These are phyloP conservation scores for Mesochorus sp. DNA, from an alignment of 2,888 invertebrate species.

Conservation along the genomic window DNA sequence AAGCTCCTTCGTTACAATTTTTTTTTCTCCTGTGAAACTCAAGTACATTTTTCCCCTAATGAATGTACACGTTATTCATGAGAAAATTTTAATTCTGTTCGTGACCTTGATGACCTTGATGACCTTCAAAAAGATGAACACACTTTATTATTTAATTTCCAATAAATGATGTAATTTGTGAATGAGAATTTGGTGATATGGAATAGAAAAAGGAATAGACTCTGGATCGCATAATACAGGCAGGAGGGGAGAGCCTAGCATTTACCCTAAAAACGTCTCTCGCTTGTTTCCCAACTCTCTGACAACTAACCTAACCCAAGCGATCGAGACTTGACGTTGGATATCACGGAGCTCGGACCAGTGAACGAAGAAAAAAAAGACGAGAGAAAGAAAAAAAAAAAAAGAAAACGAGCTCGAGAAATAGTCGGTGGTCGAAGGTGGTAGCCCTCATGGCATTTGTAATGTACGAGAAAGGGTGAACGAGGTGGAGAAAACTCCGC, in stretches of 20 bases:
- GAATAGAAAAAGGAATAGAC: neutral
- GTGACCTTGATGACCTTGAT: neutral
- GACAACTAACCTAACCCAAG: slow-evolving; percentile 62
- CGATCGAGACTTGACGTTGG: slow-evolving; percentile 55
- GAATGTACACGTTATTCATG: no score
- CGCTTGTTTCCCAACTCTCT: neutral
- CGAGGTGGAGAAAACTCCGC: slow-evolving; percentile 42
- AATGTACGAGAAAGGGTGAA: slow-evolving; percentile 28
- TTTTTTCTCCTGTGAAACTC: no score
- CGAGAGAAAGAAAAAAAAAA: slow-evolving; percentile 2
- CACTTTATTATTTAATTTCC: neutral
- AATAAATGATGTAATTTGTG: neutral
- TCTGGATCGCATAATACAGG: neutral
- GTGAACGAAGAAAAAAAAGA: slow-evolving; percentile 27
- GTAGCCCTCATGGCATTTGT: slow-evolving; percentile 23
- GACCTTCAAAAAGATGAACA: neutral
- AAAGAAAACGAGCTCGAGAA: neutral
- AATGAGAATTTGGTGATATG: neutral
- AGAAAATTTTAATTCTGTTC: neutral
- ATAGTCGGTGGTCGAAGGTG: neutral
- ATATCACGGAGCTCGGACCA: slow-evolving; percentile 11
- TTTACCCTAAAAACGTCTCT: slow-evolving; percentile 53
- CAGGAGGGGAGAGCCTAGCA: neutral
- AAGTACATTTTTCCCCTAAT: no score
- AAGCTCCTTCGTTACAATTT: neutral